Evolutionary conservation across 2,113 vertebrate species (phyloP), one percentile per base, ranked within the genome.

Genomic region (Caranx melampygus): DNA sequence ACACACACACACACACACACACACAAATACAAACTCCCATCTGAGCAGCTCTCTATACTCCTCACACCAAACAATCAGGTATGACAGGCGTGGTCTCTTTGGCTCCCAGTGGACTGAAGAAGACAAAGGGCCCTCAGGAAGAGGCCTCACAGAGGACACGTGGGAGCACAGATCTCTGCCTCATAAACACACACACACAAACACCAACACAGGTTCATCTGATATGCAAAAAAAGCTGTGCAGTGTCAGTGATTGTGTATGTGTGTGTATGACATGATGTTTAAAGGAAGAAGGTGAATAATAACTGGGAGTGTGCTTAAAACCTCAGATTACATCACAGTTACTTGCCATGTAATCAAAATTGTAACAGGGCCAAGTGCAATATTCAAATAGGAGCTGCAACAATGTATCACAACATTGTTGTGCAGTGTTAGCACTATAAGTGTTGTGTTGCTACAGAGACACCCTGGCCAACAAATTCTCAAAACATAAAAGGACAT

Each of bases 61-160:
- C 66, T 72, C 68, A 54, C 34, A 49, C 52, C 76, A 34, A 87
- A 88, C 88, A 87, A 87, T 85, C 84, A 88, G 77, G 77, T 90
- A 81, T 70, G 71, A 80, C 63, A 77, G 87, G 79, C 31, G 60
- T 55, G 67, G 79, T 74, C 47, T 54, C 26, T 73, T 58, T 66
- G 47, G 52, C 37, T 86, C 89, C 78, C 86, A 72, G 54, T 1
- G 65, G 86, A 65, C 47, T 3, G 0, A 44, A 79, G 66, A 84
- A 87, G 78, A 91, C 89, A 93, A 92, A 93, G 84, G 87, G 67
- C 44, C 49, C 63, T 60, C 82, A 89, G 75, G 85, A 83, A 82
- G 75, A 87, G 70, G 80, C 63, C 51, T 85, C 55, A 83, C 15
- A 2, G 31, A 68, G 51, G 33, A 62, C 54, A 65, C 4, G 33